phyloP scores from a whole-genome alignment of 64 coral and sea anemone genomes.

The Orbicella faveolata region DNA sequence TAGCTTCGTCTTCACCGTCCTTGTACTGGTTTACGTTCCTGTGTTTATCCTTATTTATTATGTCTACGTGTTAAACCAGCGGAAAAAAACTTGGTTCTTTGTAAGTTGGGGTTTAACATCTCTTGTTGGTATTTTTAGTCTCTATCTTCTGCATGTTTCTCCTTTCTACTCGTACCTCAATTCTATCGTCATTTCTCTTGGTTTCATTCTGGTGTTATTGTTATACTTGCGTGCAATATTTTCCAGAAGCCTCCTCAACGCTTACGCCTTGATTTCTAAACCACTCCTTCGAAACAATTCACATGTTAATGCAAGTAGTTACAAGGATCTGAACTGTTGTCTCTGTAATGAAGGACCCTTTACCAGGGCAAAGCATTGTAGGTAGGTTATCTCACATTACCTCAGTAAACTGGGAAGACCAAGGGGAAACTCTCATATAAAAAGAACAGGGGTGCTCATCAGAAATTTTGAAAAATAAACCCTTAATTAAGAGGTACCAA shows the following conservation, averaged over 20 bases:
- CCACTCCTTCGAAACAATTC: not conserved
- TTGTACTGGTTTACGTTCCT: constrained; percentile 71
- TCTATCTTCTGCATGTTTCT: constrained; percentile 61
- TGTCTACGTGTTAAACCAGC: constrained; percentile 54
- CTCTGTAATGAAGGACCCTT: constrained; percentile 82
- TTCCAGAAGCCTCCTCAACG: constrained; percentile 20
- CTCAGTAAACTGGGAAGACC: too few relatives aligned
- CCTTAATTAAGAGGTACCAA: too few relatives aligned
- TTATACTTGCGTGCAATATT: constrained; percentile 30
- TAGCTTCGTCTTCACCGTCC: constrained; percentile 72
- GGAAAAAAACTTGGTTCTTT: constrained; percentile 90
- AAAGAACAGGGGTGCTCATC: too few relatives aligned
- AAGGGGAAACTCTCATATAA: too few relatives aligned
- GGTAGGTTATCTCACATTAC: too few relatives aligned
- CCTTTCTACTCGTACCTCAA: constrained; percentile 20
- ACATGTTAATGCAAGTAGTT: not conserved
- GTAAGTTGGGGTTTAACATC: constrained; percentile 83
- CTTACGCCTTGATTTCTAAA: constrained; percentile 44
- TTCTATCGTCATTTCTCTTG: constrained; percentile 31
- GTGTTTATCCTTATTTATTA: constrained; percentile 81
- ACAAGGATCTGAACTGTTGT: constrained; percentile 57
- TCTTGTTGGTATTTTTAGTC: constrained; percentile 65
- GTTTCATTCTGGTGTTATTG: constrained; percentile 25
- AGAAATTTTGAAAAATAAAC: too few relatives aligned
- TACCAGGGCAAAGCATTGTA: constrained; percentile 90